Evolutionary conservation across 2,113 vertebrate species (phyloP).

Genomic region (Notechis scutatus): DNA sequence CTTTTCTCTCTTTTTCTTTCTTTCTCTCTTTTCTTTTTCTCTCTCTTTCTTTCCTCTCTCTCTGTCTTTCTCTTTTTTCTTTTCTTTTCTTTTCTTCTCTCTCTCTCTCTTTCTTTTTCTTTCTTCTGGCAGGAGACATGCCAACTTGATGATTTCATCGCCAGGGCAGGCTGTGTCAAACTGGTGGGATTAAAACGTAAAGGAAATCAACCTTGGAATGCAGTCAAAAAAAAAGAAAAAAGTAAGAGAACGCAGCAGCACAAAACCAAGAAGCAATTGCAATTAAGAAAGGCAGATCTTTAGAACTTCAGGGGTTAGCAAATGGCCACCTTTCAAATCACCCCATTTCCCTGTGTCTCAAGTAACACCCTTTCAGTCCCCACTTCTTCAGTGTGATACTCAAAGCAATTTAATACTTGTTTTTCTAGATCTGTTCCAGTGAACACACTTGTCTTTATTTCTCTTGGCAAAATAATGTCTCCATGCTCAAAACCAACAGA

Average conservation of each 20-base stretch:
- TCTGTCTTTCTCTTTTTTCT: too few species aligned
- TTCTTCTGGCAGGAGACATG: constrained; percentile 56
- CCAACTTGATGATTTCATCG: constrained; percentile 69
- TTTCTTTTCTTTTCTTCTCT: background rate
- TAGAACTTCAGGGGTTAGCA: background rate
- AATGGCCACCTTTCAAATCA: background rate
- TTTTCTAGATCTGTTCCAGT: accelerated
- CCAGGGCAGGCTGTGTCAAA: constrained; percentile 67
- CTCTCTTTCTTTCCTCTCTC: constrained; percentile 37
- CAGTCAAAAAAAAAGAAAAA: constrained; percentile 28
- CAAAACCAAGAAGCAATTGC: background rate
- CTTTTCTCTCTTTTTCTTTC: background rate
- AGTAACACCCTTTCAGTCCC: background rate
- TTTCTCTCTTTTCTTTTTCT: constrained; percentile 36
- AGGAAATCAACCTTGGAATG: constrained; percentile 66
- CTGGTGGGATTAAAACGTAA: constrained; percentile 63
- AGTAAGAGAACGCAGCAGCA: background rate
- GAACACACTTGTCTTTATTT: background rate
- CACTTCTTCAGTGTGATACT: constrained; percentile 12
- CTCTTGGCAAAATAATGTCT: background rate
- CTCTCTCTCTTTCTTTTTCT: constrained; percentile 26
- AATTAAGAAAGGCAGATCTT: background rate
- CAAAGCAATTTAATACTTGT: constrained; percentile 10
- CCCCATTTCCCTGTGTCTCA: constrained; percentile 5
- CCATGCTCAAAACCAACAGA: background rate